Evolutionary conservation across 2,888 invertebrate genomes (phyloP).

Genomic region (Agrotis clavis): DNA sequence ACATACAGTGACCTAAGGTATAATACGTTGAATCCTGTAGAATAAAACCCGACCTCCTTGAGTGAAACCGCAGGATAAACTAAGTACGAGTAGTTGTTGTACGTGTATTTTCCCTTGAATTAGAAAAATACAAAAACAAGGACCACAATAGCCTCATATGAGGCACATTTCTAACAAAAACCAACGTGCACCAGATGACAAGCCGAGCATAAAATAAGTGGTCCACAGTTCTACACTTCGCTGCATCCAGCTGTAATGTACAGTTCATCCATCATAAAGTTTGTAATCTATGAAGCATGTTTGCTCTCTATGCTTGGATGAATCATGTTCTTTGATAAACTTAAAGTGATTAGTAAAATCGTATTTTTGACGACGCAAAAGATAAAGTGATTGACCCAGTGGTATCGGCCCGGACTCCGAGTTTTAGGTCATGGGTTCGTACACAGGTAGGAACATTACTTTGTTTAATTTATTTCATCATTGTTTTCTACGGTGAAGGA

Average conservation of each 20-base stretch:
- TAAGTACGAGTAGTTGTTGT: too few species aligned
- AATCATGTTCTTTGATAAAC: conserved; percentile 8
- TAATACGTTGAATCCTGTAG: background rate
- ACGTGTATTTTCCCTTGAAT: background rate
- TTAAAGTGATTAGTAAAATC: background rate
- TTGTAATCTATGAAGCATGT: conserved; percentile 50
- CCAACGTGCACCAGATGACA: conserved; percentile 61
- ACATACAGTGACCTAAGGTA: too few species aligned
- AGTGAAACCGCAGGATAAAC: background rate
- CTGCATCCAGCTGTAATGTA: conserved; percentile 63
- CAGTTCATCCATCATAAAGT: conserved; percentile 62
- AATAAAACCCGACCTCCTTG: background rate
- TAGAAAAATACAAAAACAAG: background rate
- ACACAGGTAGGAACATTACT: too few species aligned
- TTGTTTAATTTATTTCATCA: too few species aligned
- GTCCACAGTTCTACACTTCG: conserved; percentile 59
- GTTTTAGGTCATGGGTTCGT: too few species aligned
- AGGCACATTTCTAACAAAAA: conserved; percentile 43
- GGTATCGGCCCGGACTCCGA: too few species aligned
- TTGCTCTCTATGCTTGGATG: conserved; percentile 28
- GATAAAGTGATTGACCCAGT: background rate
- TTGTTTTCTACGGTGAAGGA: too few species aligned
- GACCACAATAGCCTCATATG: background rate
- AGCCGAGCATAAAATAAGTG: conserved; percentile 64
- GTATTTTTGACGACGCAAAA: background rate